Evolutionary conservation across 35 echinoderm and acorn worm genomes (phyloP).

Genomic region (Hemicentrotus pulcherrimus): DNA sequence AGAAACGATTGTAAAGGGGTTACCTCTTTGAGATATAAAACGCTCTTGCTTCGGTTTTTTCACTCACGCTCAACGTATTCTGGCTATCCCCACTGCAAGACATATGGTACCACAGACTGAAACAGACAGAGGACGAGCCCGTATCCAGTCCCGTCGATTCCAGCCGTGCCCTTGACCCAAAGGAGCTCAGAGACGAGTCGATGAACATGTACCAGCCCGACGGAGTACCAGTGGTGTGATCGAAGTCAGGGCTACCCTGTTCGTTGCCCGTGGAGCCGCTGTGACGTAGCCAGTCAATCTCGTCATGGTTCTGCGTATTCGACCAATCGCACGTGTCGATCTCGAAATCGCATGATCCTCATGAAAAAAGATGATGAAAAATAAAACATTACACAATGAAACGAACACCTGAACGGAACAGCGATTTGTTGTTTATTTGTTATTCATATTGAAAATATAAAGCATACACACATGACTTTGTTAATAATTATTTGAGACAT

Average conservation of each 20-base stretch:
- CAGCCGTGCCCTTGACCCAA: slow-evolving; percentile 54
- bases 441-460: too few relatives aligned
- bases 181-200: slow-evolving; percentile 51
- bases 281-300: slow-evolving; percentile 74
- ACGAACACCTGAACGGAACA: too few relatives aligned
- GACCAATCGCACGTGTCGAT: slow-evolving; percentile 67
- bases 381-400: too few relatives aligned
- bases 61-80: slow-evolving; percentile 11
- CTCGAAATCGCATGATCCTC: slow-evolving; percentile 64
- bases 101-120: slow-evolving; percentile 16
- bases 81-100: not conserved
- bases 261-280: slow-evolving; percentile 63
- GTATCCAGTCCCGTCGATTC: slow-evolving; percentile 36
- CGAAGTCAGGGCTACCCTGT: slow-evolving; percentile 51
- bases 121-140: not conserved
- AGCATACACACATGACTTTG: too few relatives aligned
- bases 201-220: slow-evolving; percentile 79
- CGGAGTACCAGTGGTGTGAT: slow-evolving; percentile 65
- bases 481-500: too few relatives aligned
- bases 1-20: too few relatives aligned
- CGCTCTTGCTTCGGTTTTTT: too few relatives aligned
- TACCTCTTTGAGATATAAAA: not conserved
- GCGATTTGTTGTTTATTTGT: too few relatives aligned
- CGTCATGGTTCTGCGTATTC: slow-evolving; percentile 63
- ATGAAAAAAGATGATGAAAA: not conserved